Evolutionary conservation across 35 echinoderm and acorn worm genomes (phyloP).

Genomic region (Chiridota heheva): DNA sequence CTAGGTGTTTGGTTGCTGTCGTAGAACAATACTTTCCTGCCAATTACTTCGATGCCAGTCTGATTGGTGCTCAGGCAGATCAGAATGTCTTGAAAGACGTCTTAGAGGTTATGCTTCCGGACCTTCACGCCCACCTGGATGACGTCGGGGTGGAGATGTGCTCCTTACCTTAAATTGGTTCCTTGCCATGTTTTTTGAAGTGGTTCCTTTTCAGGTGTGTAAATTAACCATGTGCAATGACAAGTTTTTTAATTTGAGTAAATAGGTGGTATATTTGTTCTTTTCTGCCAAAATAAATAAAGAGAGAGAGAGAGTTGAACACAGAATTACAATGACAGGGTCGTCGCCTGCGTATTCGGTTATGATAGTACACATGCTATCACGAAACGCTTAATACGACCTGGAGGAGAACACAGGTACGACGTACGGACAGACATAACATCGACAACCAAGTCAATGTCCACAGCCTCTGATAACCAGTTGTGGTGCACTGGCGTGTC

Average conservation of each 20-base stretch:
- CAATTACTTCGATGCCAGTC: slow-evolving; percentile 95
- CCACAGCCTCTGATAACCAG: no score
- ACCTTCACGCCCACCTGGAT: slow-evolving; percentile 82
- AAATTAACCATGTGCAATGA: not conserved
- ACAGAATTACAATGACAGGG: no score
- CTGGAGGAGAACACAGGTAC: no score
- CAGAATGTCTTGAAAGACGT: slow-evolving; percentile 93
- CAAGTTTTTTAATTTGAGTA: not conserved
- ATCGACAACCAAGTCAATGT: no score
- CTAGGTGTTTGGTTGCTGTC: slow-evolving; percentile 90
- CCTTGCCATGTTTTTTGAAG: slow-evolving; percentile 93
- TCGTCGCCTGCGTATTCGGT: no score
- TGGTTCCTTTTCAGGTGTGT: slow-evolving; percentile 91
- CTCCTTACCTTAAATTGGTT: slow-evolving; percentile 99
- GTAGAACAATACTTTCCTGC: slow-evolving; percentile 91
- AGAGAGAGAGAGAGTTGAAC: no score
- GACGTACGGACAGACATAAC: no score
- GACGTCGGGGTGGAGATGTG: slow-evolving; percentile 94
- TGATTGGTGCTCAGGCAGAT: slow-evolving; percentile 97
- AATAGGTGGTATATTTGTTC: no score
- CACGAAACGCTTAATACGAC: no score
- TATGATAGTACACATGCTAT: no score
- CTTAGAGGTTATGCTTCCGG: slow-evolving; percentile 71
- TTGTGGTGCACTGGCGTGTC: no score
- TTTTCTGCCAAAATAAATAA: no score